Percentiles rank a stretch among this genome's conserved stretches.
Conservation (phyloP, 2,113 vertebrate species). For the Ochotona curzoniae region DNA sequence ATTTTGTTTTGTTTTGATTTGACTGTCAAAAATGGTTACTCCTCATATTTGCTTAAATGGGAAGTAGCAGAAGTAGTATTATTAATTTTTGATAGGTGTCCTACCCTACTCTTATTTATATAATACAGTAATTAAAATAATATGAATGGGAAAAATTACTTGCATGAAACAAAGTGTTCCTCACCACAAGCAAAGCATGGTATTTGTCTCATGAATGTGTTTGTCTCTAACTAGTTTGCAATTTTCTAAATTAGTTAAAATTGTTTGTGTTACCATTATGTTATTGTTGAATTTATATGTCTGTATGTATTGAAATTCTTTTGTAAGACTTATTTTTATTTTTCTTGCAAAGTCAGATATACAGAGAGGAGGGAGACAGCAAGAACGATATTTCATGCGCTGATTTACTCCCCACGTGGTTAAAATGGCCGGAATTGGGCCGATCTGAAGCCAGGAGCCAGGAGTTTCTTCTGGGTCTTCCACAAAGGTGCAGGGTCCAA, state of each 20-base stretch:
- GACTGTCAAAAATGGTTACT: neutral
- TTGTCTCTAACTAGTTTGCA: neutral
- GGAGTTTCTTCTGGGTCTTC: too few species aligned
- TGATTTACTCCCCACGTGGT: too few species aligned
- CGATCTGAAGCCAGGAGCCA: too few species aligned
- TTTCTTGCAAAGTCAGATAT: too few species aligned
- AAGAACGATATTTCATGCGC: too few species aligned
- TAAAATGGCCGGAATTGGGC: too few species aligned
- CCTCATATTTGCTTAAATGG: neutral
- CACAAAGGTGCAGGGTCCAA: too few species aligned
- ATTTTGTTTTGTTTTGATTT: neutral
- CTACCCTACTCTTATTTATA: neutral
- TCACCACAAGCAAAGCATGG: neutral
- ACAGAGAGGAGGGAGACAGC: too few species aligned
- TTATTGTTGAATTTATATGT: neutral
- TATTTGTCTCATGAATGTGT: too few species aligned
- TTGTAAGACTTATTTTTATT: too few species aligned
- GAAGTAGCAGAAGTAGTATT: neutral
- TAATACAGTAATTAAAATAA: neutral
- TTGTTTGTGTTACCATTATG: neutral
- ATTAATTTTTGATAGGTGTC: neutral
- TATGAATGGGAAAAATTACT: neutral
- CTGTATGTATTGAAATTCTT: neutral
- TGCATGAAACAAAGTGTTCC: neutral
- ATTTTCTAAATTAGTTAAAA: neutral